Percentiles rank a stretch among this genome's conserved stretches.
Evolutionary conservation across 2,797 vertebrate species (phyloP).

Genomic region (Delichon dasypus): DNA sequence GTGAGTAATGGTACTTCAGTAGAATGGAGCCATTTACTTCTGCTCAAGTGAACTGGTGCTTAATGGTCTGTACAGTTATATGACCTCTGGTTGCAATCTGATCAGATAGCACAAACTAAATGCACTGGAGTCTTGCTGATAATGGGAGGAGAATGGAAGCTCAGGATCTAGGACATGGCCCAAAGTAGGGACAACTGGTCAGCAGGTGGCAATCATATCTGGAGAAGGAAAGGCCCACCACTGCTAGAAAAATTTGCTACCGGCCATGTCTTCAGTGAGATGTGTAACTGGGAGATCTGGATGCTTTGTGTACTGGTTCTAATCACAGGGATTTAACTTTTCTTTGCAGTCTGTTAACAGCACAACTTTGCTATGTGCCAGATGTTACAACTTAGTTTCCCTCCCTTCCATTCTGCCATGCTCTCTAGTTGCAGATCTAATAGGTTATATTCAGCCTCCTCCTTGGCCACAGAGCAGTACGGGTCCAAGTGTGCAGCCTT

Average conservation of each 20-base stretch:
- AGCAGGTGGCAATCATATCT: conserved; percentile 28
- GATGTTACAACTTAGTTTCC: neutral
- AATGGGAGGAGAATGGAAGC: neutral
- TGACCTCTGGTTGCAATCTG: conserved; percentile 41
- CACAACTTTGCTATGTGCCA: neutral
- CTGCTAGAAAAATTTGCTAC: neutral
- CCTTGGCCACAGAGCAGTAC: neutral
- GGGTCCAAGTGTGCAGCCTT: neutral
- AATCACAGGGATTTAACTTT: neutral
- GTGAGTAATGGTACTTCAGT: conserved; percentile 23
- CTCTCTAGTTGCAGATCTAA: neutral
- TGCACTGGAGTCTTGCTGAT: neutral
- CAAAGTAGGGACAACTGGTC: neutral
- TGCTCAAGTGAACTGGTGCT: conserved; percentile 31
- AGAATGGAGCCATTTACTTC: conserved; percentile 43
- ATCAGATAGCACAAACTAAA: conserved; percentile 18
- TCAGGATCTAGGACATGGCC: neutral
- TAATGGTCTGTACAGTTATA: conserved; percentile 52
- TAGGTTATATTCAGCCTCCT: neutral
- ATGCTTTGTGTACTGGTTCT: neutral
- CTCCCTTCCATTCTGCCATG: neutral
- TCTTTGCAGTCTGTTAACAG: neutral
- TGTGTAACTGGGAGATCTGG: neutral
- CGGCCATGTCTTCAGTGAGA: neutral
- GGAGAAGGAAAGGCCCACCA: neutral